Base-by-base conservation (phyloP, 2,797 vertebrate genomes). In the Setipinna tenuifilis region DNA sequence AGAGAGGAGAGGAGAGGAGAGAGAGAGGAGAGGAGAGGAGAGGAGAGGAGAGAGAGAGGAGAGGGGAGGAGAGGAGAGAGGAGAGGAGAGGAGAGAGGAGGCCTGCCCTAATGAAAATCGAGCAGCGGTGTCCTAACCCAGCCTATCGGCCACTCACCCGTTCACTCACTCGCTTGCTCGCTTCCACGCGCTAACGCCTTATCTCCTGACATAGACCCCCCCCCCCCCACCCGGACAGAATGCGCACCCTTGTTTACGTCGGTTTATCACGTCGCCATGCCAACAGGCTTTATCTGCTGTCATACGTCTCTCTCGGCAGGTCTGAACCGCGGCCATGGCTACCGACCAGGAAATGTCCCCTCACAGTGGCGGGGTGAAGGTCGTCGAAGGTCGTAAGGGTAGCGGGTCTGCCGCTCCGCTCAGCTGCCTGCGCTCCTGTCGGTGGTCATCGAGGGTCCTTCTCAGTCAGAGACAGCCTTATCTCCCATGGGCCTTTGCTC, bases 271-370 rank as follows among this genome's bases (percentile, higher is more conserved):
- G 9, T 31, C n/a, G 17, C 31, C 17, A 35, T 62, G 57, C 41
- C 61, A 41, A 61, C 82, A 83, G 17, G 58, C 31, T 83, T 83
- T 82, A 58, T 83, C 58, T 23, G 62, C n/a, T 23, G 82, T 83
- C 35, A 44, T 17, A 9, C 57, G 25, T 16, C 50, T 19, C 50
- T 19, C 35, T 58, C 28, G 14, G 19, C 58, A 61, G 12, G 62
- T 9, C 59, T 75, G 68, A 75, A 6, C 11, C 14, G 11, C 14
- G 3, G 14, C 68, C 28, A 35, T 17, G 68, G 68, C 68, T 41
- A 2, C 68, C 14, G 14, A 75, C 68, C 68, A 75, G 68, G 68
- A 75, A 75, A 41, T 17, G 28, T 75, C 14, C 62, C 10, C 12
- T 35, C 68, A 75, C 16, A 6, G 25, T 0, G 14, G 25, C 16